Evolutionary conservation across 2,797 vertebrate genomes (phyloP).

Genomic region (Neosilurus hyrtlii): DNA sequence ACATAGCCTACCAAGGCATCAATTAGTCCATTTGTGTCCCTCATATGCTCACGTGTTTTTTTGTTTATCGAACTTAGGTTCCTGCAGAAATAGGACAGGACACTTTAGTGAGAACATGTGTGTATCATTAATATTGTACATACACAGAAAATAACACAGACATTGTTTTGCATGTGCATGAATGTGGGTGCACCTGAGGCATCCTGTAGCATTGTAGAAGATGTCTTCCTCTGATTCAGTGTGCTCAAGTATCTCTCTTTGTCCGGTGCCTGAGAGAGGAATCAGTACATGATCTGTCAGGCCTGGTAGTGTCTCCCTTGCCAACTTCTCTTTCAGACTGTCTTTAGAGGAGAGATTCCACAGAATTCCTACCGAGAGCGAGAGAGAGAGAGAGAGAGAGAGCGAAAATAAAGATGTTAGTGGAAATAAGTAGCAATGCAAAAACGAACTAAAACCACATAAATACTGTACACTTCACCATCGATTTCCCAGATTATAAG

Average conservation of each 20-base stretch:
- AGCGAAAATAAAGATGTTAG: background rate
- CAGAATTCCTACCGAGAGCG: constrained; percentile 81
- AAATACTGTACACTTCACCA: background rate
- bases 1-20: constrained; percentile 83
- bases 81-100: constrained; percentile 62
- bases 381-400: background rate
- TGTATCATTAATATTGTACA: background rate
- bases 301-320: constrained; percentile 75
- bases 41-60: constrained; percentile 84
- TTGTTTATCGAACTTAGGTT: constrained; percentile 91
- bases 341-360: constrained; percentile 98
- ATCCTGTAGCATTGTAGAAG: constrained; percentile 91
- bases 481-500: too few species aligned
- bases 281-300: constrained; percentile 81
- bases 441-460: background rate
- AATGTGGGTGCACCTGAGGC: constrained; percentile 80
- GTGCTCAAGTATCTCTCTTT: constrained; percentile 64
- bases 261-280: constrained; percentile 69
- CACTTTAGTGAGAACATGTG: background rate
- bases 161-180: background rate
- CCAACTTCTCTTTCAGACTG: constrained; percentile 85
- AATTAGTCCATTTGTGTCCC: constrained; percentile 79
- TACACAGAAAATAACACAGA: constrained; percentile 1
- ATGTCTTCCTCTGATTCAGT: constrained; percentile 84
- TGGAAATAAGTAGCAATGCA: background rate